These are phyloP conservation scores for Climacteris rufus DNA, from an alignment of 2,113 vertebrate genomes.

Conservation along the genomic window DNA sequence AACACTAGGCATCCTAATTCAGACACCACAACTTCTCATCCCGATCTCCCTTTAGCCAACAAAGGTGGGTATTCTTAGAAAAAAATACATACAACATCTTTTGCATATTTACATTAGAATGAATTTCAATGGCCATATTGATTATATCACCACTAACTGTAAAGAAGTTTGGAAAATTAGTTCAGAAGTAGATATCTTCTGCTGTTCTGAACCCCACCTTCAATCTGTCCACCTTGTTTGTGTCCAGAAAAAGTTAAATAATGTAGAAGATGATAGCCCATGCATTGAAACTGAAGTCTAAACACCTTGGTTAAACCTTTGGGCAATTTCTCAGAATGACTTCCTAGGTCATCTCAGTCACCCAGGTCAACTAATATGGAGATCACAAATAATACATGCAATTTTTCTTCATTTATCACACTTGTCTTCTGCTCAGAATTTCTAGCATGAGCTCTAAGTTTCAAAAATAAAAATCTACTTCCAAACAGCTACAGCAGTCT, in stretches of 20 bases:
- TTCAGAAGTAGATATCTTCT: background rate
- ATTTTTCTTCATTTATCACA: background rate
- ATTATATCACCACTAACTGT: background rate
- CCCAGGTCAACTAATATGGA: background rate
- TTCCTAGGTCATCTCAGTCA: background rate
- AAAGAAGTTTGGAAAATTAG: background rate
- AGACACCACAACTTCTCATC: background rate
- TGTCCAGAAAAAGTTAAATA: background rate
- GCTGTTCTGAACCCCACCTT: background rate
- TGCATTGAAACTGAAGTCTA: background rate
- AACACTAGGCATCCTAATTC: background rate
- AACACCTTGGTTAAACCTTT: background rate
- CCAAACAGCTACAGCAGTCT: background rate
- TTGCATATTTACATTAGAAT: background rate
- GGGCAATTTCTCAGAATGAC: background rate
- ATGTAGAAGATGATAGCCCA: background rate
- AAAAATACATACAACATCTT: background rate
- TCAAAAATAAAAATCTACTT: background rate
- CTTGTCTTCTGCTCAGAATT: background rate
- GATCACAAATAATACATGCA: fast-evolving
- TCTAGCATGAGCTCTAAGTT: background rate
- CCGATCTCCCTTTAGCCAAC: background rate
- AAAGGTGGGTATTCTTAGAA: background rate
- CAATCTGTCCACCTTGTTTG: background rate
- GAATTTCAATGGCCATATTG: background rate